These are phyloP conservation scores for Pelobates fuscus DNA, from an alignment of 2,113 vertebrate species.

Conservation along the genomic window DNA sequence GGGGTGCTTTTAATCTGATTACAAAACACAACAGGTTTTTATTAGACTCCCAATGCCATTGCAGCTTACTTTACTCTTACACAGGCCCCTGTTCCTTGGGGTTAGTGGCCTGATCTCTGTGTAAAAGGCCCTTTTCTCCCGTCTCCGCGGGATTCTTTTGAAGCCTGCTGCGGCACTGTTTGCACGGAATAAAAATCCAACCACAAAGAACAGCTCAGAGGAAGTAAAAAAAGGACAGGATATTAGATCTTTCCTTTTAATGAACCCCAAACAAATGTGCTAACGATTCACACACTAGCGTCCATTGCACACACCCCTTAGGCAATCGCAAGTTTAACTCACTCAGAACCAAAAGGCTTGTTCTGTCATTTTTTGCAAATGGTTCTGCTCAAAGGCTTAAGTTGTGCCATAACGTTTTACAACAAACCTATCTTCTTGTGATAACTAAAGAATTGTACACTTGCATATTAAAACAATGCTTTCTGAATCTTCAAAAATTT, in stretches of 20 bases:
- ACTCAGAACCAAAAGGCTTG: no score
- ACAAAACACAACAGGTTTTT: conserved; percentile 54
- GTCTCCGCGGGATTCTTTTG: conserved; percentile 50
- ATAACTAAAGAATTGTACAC: no score
- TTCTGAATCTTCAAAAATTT: no score
- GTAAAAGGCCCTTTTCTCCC: conserved; percentile 53
- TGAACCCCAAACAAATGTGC: conserved; percentile 14
- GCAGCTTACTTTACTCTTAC: conserved; percentile 50
- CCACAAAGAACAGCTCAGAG: conserved; percentile 11
- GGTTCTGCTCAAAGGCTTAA: no score
- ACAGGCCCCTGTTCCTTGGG: conserved; percentile 41
- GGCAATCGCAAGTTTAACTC: no score
- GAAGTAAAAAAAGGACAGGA: conserved; percentile 26
- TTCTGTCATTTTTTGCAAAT: no score
- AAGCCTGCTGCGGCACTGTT: conserved; percentile 44
- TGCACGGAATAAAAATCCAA: conserved; percentile 30
- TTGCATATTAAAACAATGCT: no score
- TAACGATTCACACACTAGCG: conserved; percentile 13
- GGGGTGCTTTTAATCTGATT: conserved; percentile 56
- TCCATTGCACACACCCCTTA: no score
- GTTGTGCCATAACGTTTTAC: no score
- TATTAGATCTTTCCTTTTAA: conserved; percentile 39
- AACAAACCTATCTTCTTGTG: no score
- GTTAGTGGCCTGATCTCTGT: conserved; percentile 56
- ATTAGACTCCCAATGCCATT: conserved; percentile 12